Percentiles rank a stretch among this genome's conserved stretches.
phyloP scores from a whole-genome alignment of 1,140 invertebrate species.

The Contarinia nasturtii region DNA sequence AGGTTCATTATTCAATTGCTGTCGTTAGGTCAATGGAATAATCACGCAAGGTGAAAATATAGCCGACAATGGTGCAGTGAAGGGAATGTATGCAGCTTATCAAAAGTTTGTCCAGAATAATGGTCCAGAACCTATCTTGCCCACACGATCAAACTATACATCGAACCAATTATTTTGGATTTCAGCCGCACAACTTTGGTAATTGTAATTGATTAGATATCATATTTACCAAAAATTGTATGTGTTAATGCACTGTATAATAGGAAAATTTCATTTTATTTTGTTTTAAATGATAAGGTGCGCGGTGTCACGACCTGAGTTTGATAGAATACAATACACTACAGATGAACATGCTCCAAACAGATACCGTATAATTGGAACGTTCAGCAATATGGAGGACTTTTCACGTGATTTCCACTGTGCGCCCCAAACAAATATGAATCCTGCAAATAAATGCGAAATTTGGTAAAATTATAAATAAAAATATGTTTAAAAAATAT shows the following conservation, averaged over 20 bases:
- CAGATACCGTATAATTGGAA: slow-evolving; percentile 34
- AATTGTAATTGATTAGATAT: no score
- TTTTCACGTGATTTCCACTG: slow-evolving; percentile 50
- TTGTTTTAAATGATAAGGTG: no score
- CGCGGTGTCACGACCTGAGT: slow-evolving; percentile 33
- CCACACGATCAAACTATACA: slow-evolving; percentile 27
- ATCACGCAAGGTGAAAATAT: slow-evolving; percentile 83
- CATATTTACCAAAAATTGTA: no score
- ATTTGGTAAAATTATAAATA: slow-evolving; percentile 58
- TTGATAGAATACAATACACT: slow-evolving; percentile 35
- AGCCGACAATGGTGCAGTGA: slow-evolving; percentile 67
- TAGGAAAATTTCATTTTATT: no score
- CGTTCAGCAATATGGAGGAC: slow-evolving; percentile 43
- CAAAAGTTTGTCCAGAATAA: slow-evolving; percentile 21
- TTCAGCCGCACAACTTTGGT: slow-evolving; percentile 34
- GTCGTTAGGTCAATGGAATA: slow-evolving; percentile 57
- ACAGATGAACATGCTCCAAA: slow-evolving; percentile 29
- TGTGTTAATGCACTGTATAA: no score
- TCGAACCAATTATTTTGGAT: slow-evolving; percentile 31
- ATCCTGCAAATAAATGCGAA: slow-evolving; percentile 72
- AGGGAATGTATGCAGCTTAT: slow-evolving; percentile 44
- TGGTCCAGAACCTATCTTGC: slow-evolving; percentile 21
- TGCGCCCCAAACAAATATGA: slow-evolving; percentile 58
- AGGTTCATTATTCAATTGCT: slow-evolving; percentile 39
- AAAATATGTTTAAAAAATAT: no score